A percentile compares a stretch with the other conserved stretches of the same genome.
Evolutionary conservation across 92 coral and sea anemone species (phyloP).

Genomic region (Parazoanthus swiftii): DNA sequence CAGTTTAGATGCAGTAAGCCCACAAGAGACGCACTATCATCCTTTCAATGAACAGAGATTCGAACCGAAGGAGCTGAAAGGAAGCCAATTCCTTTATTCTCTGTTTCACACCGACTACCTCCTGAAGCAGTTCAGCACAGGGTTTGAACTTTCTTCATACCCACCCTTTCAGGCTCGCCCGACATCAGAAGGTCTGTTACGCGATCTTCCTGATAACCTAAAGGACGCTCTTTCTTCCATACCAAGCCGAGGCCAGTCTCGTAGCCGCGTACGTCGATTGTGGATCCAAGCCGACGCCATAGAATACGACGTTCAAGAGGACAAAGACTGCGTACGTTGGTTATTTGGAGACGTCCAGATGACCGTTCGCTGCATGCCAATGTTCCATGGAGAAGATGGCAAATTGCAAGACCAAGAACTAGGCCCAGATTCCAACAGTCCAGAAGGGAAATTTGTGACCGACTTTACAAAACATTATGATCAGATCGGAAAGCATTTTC

Average conservation of each 20-base stretch:
- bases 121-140: constrained; percentile 53
- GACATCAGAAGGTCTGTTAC: constrained; percentile 35
- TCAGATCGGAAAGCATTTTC: constrained; percentile 46
- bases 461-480: constrained; percentile 45
- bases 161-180: constrained; percentile 49
- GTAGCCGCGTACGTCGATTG: constrained; percentile 40
- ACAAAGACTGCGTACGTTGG: constrained; percentile 26
- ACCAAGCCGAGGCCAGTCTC: constrained; percentile 41
- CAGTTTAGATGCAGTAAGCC: constrained; percentile 41
- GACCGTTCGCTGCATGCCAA: constrained; percentile 52
- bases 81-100: constrained; percentile 38
- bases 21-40: constrained; percentile 43
- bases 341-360: constrained; percentile 49
- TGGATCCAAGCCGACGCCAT: constrained; percentile 52
- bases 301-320: constrained; percentile 43
- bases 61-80: constrained; percentile 39
- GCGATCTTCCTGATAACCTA: constrained; percentile 29
- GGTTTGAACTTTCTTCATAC: constrained; percentile 39
- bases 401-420: constrained; percentile 41
- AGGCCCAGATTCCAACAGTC: constrained; percentile 48
- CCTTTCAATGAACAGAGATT: constrained; percentile 44
- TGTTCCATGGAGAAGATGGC: constrained; percentile 49
- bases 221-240: constrained; percentile 36
- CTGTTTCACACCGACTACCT: constrained; percentile 56
- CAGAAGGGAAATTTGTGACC: constrained; percentile 41